These are phyloP conservation scores for Cryptotermes secundus DNA, from an alignment of 1,140 invertebrate species.

Conservation along the genomic window DNA sequence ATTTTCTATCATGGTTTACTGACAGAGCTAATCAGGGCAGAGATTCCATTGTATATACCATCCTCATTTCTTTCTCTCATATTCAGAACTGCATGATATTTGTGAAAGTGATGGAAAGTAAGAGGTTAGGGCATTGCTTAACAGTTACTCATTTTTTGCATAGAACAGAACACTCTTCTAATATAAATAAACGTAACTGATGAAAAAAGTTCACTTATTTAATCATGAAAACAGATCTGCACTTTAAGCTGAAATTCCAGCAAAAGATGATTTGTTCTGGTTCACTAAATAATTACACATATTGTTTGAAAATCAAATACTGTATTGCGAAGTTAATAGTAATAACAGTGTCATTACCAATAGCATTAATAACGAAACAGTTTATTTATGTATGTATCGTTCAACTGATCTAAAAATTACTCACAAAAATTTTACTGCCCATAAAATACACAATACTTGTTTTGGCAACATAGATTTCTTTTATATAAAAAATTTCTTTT, in stretches of 20 bases:
- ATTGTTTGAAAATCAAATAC: conserved; percentile 9
- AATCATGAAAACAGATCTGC: not conserved
- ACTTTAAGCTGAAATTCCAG: not conserved
- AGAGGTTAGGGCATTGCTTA: no score
- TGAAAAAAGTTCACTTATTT: not conserved
- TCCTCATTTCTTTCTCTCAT: no score
- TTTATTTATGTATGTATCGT: conserved; percentile 11
- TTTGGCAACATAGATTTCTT: conserved; percentile 31
- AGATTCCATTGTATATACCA: no score
- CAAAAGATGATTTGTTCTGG: not conserved
- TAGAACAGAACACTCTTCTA: not conserved
- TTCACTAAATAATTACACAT: not conserved
- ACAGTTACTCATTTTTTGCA: not conserved
- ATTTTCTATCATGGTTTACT: no score
- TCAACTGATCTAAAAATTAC: conserved; percentile 14
- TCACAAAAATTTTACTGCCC: conserved; percentile 15
- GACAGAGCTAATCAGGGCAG: no score
- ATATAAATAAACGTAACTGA: not conserved
- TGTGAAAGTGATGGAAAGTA: no score
- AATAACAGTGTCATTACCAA: conserved; percentile 13
- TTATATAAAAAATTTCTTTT: conserved; percentile 14
- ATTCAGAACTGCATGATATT: no score
- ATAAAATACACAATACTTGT: conserved; percentile 16
- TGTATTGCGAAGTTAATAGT: conserved; percentile 19
- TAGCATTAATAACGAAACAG: conserved; percentile 8